phyloP scores from a whole-genome alignment of 2,797 vertebrate species.

The Myripristis jacobus region DNA sequence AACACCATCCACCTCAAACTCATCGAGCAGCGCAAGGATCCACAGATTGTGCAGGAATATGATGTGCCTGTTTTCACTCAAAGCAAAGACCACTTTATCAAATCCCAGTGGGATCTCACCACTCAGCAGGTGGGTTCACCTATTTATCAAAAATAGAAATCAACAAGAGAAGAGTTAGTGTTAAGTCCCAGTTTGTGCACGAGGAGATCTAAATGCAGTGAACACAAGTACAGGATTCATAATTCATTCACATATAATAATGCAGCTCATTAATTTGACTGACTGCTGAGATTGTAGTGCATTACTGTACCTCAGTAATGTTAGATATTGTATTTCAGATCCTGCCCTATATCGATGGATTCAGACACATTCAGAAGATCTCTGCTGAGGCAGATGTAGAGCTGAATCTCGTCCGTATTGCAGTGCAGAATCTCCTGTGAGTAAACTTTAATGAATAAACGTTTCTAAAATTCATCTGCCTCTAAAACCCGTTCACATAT shows the following conservation, averaged over 20 bases:
- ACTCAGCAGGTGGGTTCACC: constrained; percentile 90
- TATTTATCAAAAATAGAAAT: constrained; percentile 20
- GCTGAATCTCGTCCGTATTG: constrained; percentile 97
- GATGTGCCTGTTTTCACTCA: constrained; percentile 97
- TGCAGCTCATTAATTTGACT: neutral
- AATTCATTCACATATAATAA: neutral
- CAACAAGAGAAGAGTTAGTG: neutral
- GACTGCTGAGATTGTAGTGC: neutral
- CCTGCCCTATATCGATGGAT: constrained; percentile 95
- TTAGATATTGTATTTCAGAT: constrained; percentile 84
- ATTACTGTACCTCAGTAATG: neutral
- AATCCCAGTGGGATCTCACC: constrained; percentile 98
- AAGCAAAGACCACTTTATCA: constrained; percentile 94
- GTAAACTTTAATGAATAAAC: constrained; percentile 64
- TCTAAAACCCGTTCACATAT: neutral
- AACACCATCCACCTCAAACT: constrained; percentile 98
- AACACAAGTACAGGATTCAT: neutral
- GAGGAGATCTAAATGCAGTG: neutral
- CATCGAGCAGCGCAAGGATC: constrained; percentile 92
- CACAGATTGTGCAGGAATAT: constrained; percentile 95
- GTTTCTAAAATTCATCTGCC: constrained; percentile 1
- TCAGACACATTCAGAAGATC: constrained; percentile 97
- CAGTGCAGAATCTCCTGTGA: constrained; percentile 97
- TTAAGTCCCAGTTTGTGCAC: neutral
- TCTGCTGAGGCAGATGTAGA: constrained; percentile 97